Evolutionary conservation across 2,113 vertebrate genomes (phyloP).

Genomic region (Strix uralensis): DNA sequence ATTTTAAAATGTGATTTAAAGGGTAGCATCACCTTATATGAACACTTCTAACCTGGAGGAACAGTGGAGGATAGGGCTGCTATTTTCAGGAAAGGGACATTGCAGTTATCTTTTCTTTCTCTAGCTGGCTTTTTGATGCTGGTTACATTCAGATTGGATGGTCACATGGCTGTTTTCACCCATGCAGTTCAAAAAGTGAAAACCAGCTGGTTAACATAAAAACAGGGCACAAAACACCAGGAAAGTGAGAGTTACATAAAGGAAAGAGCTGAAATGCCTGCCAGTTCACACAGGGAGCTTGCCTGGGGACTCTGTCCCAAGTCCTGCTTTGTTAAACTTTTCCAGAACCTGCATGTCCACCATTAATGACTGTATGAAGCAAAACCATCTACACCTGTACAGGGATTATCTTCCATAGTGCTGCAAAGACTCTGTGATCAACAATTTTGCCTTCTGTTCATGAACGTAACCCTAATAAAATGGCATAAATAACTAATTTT

Average conservation of each 20-base stretch:
- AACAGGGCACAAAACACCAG: not conserved
- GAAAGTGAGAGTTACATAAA: not conserved
- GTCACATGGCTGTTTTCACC: not conserved
- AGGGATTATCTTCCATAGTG: not conserved
- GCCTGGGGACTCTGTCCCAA: not conserved
- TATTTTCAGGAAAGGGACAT: not conserved
- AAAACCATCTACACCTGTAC: not conserved
- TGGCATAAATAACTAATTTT: not conserved
- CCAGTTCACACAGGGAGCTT: not conserved
- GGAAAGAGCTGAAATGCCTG: not conserved
- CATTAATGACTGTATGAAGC: not conserved
- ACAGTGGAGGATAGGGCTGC: not conserved
- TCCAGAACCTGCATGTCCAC: not conserved
- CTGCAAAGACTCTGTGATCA: not conserved
- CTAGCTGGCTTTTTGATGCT: not conserved
- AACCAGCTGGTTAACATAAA: not conserved
- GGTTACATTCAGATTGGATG: not conserved
- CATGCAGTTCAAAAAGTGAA: not conserved
- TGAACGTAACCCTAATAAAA: not conserved
- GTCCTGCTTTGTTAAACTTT: not conserved
- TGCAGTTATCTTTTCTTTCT: not conserved
- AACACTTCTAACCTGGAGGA: not conserved
- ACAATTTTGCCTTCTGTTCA: not conserved
- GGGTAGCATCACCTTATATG: not conserved
- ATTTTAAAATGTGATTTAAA: not conserved